phyloP scores from a whole-genome alignment of 2,888 invertebrate genomes.

The Tinea trinotella region DNA sequence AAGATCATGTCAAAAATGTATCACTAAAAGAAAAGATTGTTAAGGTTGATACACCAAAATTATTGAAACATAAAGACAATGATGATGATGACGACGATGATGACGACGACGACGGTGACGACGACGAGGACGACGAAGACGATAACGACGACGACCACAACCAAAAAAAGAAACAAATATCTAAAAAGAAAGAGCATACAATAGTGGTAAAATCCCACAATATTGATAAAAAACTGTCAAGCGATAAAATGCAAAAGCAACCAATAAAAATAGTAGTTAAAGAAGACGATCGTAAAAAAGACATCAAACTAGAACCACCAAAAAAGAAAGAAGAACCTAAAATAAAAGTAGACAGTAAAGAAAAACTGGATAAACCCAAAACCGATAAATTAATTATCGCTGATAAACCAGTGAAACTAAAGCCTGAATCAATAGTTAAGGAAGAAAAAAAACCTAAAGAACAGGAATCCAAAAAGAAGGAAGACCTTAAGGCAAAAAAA shows the following conservation, averaged over 20 bases:
- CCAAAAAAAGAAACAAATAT: conserved; percentile 20
- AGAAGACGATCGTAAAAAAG: neutral
- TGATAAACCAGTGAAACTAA: conserved; percentile 19
- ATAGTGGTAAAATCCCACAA: conserved; percentile 8
- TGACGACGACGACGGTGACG: conserved; percentile 26
- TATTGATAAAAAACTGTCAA: conserved; percentile 24
- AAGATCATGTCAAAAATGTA: conserved; percentile 19
- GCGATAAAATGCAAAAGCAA: neutral
- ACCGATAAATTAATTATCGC: conserved; percentile 20
- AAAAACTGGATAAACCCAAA: conserved; percentile 26
- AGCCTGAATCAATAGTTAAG: conserved; percentile 17
- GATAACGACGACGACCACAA: conserved; percentile 28
- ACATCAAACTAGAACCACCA: conserved; percentile 22
- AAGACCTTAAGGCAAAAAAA: conserved; percentile 23
- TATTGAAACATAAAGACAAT: conserved; percentile 22
- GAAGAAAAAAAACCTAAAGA: conserved; percentile 19
- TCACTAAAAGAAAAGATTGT: conserved; percentile 17
- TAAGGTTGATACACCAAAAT: conserved; percentile 7
- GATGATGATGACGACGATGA: conserved; percentile 26
- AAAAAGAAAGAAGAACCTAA: conserved; percentile 17
- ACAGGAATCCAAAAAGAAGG: conserved; percentile 21
- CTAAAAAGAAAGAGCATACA: conserved; percentile 18
- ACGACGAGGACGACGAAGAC: conserved; percentile 32
- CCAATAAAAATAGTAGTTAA: conserved; percentile 17
- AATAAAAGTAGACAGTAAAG: conserved; percentile 26